These are phyloP conservation scores for Apeira syringaria DNA, from an alignment of 2,888 invertebrate genomes.

Conservation along the genomic window DNA sequence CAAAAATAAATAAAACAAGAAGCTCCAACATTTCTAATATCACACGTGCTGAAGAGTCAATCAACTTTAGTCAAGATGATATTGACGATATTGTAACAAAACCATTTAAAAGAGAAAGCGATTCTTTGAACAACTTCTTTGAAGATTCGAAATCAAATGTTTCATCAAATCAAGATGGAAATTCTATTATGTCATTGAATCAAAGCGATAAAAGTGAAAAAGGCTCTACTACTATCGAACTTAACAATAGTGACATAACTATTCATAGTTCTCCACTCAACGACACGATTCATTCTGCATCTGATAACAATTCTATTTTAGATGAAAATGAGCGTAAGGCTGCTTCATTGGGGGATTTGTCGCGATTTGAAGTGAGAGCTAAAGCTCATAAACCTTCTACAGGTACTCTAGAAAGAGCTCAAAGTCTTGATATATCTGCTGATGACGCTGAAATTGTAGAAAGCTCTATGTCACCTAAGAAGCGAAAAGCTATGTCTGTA, in stretches of 20 bases:
- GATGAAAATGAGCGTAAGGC: conserved; percentile 88
- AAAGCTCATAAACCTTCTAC: conserved; percentile 73
- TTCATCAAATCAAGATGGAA: conserved; percentile 72
- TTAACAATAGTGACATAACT: conserved; percentile 89
- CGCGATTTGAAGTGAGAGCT: conserved; percentile 83
- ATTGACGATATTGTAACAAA: conserved; percentile 80
- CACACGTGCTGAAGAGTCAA: conserved; percentile 65
- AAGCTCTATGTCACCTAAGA: conserved; percentile 80
- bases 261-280: conserved; percentile 87
- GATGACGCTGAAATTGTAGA: conserved; percentile 75
- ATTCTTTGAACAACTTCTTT: conserved; percentile 74
- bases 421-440: conserved; percentile 89
- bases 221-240: conserved; percentile 87
- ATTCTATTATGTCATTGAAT: conserved; percentile 71
- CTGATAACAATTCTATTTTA: conserved; percentile 73
- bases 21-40: conserved; percentile 40
- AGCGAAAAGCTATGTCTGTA: conserved; percentile 86
- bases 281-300: conserved; percentile 64
- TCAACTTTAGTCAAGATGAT: conserved; percentile 76
- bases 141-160: conserved; percentile 75
- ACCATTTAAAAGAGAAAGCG: conserved; percentile 74
- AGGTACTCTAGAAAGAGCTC: conserved; percentile 89
- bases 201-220: conserved; percentile 78
- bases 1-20: conserved; percentile 70
- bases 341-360: conserved; percentile 91